Evolutionary conservation across 2,797 vertebrate species (phyloP), one percentile per base, ranked within the genome.

Genomic region (Falco cherrug): DNA sequence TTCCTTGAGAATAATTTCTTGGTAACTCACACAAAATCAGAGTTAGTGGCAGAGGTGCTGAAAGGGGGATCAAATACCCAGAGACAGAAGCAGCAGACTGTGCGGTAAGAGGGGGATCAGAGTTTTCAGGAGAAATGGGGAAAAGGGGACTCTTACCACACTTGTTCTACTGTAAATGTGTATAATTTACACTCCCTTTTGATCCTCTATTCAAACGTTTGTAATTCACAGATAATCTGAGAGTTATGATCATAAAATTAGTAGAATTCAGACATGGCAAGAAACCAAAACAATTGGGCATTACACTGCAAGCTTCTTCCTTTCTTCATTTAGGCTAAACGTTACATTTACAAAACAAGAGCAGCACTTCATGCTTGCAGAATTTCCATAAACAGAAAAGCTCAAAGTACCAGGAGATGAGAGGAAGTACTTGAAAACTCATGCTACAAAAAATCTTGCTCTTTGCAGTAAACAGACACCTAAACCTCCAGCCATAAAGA

Each of bases 101-200:
- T 25, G 29, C 1, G 1, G 1, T 6, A 43, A 63, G 43, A 6
- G 21, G 7, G 25, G 4, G 20, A 39, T 0, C 63, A 37, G 19
- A 50, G 28, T 68, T 22, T 28, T 28, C 73, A 84, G 39, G 14
- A 64, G 31, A 94, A 93, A 47, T 45, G 4, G 18, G n/a, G 68
- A 50, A 60, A 93, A 82, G 19, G 16, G 5, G 13, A 68, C 28
- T 76, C n/a, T 76, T 16, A 22, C 9, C 12, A 79, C 21, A 51
- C 17, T 77, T 61, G 13, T 53, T 78, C 45, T 57, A 53, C 29
- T 87, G 26, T 43, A 53, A 60, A 75, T 37, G 43, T 1, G 3
- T 29, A 7, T n/a, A 9, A 70, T 53, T 68, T 74, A 60, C 18
- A 21, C 3, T 31, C 10, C 5, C 11, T 89, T 80, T 71, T 74